A percentile compares a stretch with the other conserved stretches of the same genome.
Evolutionary conservation across 1,140 invertebrate genomes (phyloP).

Genomic region (Brachionus sp.): DNA sequence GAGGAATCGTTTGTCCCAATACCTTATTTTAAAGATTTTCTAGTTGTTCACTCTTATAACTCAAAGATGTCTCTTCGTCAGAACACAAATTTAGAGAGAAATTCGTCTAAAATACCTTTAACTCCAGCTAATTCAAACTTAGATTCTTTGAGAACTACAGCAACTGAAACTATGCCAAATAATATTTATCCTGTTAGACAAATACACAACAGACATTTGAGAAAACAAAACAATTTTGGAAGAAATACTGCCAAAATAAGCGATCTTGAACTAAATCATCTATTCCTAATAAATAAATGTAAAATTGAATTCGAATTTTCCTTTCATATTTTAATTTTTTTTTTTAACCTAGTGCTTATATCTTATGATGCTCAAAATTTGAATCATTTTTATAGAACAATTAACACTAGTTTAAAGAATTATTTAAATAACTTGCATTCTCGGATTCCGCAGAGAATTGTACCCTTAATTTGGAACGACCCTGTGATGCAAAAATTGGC

Average conservation of each 20-base stretch:
- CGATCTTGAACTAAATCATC: slow-evolving; percentile 30
- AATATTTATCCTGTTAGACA: slow-evolving; percentile 16
- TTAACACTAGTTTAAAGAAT: slow-evolving; percentile 18
- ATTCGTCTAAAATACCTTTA: background rate
- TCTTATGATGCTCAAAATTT: slow-evolving; percentile 35
- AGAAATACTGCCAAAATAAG: background rate
- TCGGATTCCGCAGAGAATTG: slow-evolving; percentile 17
- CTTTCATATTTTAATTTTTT: background rate
- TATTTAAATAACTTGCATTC: slow-evolving; percentile 12
- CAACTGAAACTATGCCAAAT: background rate
- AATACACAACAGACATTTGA: slow-evolving; percentile 15
- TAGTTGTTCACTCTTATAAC: slow-evolving; percentile 35
- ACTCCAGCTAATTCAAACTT: background rate
- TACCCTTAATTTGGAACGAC: slow-evolving; percentile 42
- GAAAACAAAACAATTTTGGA: background rate
- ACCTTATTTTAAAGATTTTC: slow-evolving; percentile 39
- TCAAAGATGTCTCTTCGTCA: background rate
- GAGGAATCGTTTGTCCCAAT: slow-evolving; percentile 20
- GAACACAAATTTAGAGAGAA: background rate
- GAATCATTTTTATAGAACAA: background rate
- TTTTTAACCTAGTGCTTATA: background rate
- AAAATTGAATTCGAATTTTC: background rate
- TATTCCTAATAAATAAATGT: slow-evolving; percentile 43
- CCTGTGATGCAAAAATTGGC: slow-evolving; percentile 42
- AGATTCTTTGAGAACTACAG: background rate